These are phyloP conservation scores for Parnassius orleans DNA, from an alignment of 2,888 invertebrate species.

Conservation along the genomic window DNA sequence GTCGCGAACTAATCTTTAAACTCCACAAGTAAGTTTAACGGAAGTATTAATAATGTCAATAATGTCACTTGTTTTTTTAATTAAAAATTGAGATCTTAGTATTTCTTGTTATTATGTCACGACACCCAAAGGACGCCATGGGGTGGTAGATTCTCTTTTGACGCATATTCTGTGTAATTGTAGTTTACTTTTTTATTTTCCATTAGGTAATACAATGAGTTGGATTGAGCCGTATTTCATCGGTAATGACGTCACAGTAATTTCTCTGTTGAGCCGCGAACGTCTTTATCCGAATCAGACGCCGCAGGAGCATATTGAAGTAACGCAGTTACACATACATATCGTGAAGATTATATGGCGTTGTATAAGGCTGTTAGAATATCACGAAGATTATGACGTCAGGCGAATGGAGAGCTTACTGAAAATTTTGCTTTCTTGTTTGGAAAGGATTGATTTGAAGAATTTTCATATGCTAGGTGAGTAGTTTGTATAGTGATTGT, in stretches of 20 bases:
- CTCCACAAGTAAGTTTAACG: no score
- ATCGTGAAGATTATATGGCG: constrained; percentile 62
- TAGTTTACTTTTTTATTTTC: constrained; percentile 11
- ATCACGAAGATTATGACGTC: constrained; percentile 48
- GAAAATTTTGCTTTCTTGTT: constrained; percentile 64
- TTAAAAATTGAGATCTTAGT: no score
- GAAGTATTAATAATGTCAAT: no score
- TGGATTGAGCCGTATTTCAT: constrained; percentile 65
- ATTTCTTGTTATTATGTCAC: no score
- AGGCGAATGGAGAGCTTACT: constrained; percentile 59
- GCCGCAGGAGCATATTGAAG: constrained; percentile 58
- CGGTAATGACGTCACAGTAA: constrained; percentile 56
- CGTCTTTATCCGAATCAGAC: constrained; percentile 64
- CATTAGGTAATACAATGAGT: constrained; percentile 47
- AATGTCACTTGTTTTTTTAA: no score
- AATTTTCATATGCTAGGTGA: constrained; percentile 75
- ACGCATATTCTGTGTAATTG: no score
- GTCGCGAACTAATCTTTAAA: no score
- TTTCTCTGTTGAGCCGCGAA: constrained; percentile 58
- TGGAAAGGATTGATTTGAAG: constrained; percentile 64
- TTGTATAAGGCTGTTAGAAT: constrained; percentile 51
- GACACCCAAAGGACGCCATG: no score
- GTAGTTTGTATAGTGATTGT: constrained; percentile 23
- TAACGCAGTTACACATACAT: constrained; percentile 62
- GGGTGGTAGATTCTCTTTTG: no score